Evolutionary conservation across 2,797 vertebrate species (phyloP).

Genomic region (Artibeus jamaicensis): DNA sequence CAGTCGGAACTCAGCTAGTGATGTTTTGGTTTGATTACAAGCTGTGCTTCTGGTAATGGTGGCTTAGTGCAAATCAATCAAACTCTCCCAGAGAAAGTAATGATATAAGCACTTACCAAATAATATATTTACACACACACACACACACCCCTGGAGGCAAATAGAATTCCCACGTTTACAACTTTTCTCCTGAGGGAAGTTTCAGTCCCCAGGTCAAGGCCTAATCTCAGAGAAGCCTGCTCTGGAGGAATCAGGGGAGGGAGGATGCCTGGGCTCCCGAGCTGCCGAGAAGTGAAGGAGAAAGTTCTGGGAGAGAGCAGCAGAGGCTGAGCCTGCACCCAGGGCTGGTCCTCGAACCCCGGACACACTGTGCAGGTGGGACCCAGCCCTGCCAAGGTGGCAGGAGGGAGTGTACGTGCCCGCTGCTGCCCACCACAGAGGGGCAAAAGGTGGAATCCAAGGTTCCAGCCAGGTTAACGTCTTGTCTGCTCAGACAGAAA

Average conservation of each 20-base stretch:
- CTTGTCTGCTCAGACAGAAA: background rate
- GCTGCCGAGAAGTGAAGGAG: background rate
- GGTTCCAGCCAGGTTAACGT: background rate
- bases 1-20: background rate
- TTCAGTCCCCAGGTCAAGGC: background rate
- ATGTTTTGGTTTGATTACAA: background rate
- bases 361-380: rapidly evolving
- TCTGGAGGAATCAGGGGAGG: background rate
- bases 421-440: background rate
- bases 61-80: background rate
- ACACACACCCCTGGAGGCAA: background rate
- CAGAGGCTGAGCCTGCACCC: background rate
- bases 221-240: background rate
- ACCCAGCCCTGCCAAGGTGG: too few relatives aligned
- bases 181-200: background rate
- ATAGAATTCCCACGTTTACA: background rate
- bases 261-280: background rate
- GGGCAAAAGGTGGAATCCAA: background rate
- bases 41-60: background rate
- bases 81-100: background rate
- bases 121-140: background rate
- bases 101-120: background rate
- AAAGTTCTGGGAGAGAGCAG: background rate
- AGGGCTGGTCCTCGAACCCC: background rate
- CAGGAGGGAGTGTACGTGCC: background rate